Conservation (phyloP, 2,797 vertebrate species). For the Ceryle rudis region DNA sequence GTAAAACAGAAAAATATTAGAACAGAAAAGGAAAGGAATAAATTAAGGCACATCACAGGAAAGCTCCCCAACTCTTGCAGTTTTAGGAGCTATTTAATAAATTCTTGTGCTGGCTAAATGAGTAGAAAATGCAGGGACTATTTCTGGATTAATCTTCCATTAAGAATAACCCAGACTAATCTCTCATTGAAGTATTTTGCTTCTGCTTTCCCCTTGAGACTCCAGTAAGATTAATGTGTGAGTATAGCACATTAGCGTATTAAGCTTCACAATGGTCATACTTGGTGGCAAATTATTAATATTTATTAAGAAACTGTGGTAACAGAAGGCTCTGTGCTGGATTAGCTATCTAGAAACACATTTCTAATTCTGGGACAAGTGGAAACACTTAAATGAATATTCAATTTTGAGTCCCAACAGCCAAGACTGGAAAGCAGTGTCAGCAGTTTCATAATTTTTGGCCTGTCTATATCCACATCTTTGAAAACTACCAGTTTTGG, state of each 20-base stretch:
- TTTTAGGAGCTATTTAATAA: not conserved
- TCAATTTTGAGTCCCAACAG: not conserved
- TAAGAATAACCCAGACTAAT: conserved; percentile 24
- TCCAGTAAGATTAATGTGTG: not conserved
- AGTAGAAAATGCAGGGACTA: conserved; percentile 1
- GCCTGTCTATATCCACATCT: not conserved
- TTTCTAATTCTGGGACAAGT: not conserved
- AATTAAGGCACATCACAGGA: not conserved
- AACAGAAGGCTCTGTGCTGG: not conserved
- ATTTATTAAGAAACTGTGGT: not conserved
- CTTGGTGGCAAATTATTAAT: not conserved
- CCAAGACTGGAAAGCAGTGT: not conserved
- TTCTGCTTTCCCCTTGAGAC: not conserved
- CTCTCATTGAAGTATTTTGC: not conserved
- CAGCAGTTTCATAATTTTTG: not conserved
- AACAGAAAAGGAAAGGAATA: not conserved
- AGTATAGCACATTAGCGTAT: not conserved
- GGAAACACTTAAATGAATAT: not conserved
- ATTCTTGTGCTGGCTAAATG: not conserved
- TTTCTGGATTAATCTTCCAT: conserved; percentile 55
- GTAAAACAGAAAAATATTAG: not conserved
- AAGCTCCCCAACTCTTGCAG: not conserved
- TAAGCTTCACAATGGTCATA: not conserved
- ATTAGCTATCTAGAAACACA: not conserved
- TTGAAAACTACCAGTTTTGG: not conserved